Percentiles rank a stretch among this genome's conserved stretches.
phyloP scores from a whole-genome alignment of 2,113 vertebrate species.

The Ciconia maguari region DNA sequence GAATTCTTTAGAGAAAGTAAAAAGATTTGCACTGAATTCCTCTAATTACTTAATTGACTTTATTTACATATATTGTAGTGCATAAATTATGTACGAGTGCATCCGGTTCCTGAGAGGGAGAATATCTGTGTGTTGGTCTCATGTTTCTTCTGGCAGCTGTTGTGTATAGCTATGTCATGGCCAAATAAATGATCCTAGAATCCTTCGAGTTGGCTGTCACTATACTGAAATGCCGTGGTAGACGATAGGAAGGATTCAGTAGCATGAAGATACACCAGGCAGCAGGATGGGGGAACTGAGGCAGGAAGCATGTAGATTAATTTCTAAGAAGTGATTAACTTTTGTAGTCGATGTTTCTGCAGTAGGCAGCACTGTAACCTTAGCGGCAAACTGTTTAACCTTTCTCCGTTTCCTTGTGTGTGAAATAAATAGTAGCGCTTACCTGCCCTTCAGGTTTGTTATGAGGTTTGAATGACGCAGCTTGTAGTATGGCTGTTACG shows the following conservation, averaged over 20 bases:
- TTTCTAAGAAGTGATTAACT: not conserved
- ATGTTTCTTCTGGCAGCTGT: not conserved
- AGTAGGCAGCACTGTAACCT: not conserved
- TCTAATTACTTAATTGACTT: conserved; percentile 46
- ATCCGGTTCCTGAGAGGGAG: not conserved
- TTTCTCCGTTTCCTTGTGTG: not conserved
- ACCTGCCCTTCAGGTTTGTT: conserved; percentile 22
- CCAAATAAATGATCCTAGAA: not conserved
- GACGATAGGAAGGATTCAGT: not conserved
- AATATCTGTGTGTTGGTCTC: not conserved
- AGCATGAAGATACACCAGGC: not conserved
- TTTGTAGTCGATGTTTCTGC: not conserved
- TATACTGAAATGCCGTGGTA: not conserved
- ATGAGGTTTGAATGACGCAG: not conserved
- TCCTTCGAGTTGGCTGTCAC: fast-evolving
- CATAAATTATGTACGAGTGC: not conserved
- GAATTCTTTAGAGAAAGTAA: conserved; percentile 28
- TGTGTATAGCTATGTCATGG: not conserved
- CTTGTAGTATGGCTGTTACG: not conserved
- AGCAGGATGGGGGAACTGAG: not conserved
- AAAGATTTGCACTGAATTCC: conserved; percentile 17
- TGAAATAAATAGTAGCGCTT: not conserved
- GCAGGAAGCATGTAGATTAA: not conserved
- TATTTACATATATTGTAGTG: conserved; percentile 35
- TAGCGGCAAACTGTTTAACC: not conserved